These are phyloP conservation scores for Leptura quadrifasciata DNA, from an alignment of 2,888 invertebrate species.

Conservation along the genomic window DNA sequence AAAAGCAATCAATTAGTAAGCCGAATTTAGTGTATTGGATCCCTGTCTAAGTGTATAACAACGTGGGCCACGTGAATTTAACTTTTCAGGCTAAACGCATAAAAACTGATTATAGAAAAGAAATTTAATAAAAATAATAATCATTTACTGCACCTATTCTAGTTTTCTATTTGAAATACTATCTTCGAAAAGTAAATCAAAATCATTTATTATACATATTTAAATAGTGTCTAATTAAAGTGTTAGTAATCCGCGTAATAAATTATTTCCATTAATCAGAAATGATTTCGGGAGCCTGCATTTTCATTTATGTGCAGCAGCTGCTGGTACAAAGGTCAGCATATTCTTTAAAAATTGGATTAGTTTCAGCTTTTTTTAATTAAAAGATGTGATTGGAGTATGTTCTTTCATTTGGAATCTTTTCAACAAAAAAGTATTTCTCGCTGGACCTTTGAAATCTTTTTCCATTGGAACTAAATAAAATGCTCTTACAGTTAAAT, in stretches of 20 bases:
- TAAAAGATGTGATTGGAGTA: slow-evolving; percentile 26
- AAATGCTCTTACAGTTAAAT: neutral
- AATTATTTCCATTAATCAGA: neutral
- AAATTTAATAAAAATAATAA: too few relatives aligned
- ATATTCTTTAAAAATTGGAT: slow-evolving; percentile 22
- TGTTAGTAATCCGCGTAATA: neutral
- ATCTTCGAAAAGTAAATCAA: neutral
- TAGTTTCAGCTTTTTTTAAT: slow-evolving; percentile 33
- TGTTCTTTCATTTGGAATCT: slow-evolving; percentile 23
- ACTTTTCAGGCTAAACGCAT: too few relatives aligned
- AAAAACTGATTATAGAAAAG: too few relatives aligned
- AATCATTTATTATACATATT: neutral
- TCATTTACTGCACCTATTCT: too few relatives aligned
- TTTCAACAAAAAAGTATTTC: slow-evolving; percentile 18
- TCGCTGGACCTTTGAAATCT: slow-evolving; percentile 13
- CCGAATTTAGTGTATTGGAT: too few relatives aligned
- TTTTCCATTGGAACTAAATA: slow-evolving; percentile 1
- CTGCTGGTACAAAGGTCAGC: slow-evolving; percentile 8
- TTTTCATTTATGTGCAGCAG: neutral
- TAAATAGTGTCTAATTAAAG: slow-evolving; percentile 2
- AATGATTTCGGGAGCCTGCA: neutral
- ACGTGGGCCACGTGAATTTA: too few relatives aligned
- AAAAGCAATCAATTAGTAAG: too few relatives aligned
- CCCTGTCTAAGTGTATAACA: too few relatives aligned
- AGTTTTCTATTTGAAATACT: neutral